Evolutionary conservation across 2,113 vertebrate genomes (phyloP).

Genomic region (Pseudorectes ferrugineus): DNA sequence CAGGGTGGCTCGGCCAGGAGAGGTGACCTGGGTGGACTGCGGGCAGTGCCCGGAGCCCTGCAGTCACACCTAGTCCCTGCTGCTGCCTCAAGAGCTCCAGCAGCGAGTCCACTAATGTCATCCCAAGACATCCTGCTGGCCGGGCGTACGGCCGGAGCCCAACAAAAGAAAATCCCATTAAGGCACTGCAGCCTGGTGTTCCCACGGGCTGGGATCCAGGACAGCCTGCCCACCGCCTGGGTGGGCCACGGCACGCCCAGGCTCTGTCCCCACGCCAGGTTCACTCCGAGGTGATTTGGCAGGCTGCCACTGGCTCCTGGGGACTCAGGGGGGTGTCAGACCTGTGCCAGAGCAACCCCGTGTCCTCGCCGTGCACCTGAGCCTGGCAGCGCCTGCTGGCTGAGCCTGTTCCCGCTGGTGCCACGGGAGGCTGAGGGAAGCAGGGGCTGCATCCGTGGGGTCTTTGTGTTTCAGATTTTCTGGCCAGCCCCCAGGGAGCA

Average conservation of each 20-base stretch:
- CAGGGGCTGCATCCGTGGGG: background rate
- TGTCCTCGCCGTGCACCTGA: accelerated
- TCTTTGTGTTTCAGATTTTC: slow-evolving; percentile 75
- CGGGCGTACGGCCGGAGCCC: accelerated
- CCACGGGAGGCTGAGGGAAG: accelerated
- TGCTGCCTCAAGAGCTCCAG: background rate
- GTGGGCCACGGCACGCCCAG: slow-evolving; percentile 17
- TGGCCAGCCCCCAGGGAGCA: slow-evolving; percentile 80
- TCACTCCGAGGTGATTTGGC: background rate
- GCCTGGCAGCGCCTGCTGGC: background rate
- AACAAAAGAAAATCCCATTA: slow-evolving; percentile 19
- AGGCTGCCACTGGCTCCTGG: background rate
- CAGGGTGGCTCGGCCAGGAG: background rate
- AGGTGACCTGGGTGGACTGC: background rate
- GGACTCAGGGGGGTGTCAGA: background rate
- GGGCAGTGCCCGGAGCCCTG: background rate
- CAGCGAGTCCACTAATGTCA: background rate
- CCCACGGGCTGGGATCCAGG: slow-evolving; percentile 1
- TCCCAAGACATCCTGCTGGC: slow-evolving; percentile 49
- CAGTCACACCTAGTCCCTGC: background rate
- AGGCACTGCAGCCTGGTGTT: background rate
- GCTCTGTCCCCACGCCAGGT: background rate
- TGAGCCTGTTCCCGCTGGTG: accelerated
- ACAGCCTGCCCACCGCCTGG: background rate
- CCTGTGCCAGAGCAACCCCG: background rate